phyloP scores from a whole-genome alignment of 2,113 vertebrate genomes.

The Hippoglossus stenolepis region DNA sequence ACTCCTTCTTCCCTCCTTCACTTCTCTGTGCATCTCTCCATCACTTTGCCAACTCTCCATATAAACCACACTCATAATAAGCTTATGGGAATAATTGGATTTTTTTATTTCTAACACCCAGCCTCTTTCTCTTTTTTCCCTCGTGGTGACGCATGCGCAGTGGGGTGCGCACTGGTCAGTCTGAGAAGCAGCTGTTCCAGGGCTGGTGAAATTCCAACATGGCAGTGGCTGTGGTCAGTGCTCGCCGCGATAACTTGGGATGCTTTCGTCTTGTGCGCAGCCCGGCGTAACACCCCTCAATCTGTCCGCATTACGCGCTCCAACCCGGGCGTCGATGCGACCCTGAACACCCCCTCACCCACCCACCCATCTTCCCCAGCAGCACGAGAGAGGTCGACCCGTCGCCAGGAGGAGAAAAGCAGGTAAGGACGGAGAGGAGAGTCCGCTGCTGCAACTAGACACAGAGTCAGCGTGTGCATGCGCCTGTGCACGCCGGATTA shows the following conservation, averaged over 20 bases:
- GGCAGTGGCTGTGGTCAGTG: conserved; percentile 96
- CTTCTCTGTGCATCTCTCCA: neutral
- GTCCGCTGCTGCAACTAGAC: conserved; percentile 61
- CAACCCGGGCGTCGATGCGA: conserved; percentile 84
- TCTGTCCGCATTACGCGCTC: neutral
- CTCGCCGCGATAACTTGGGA: conserved; percentile 93
- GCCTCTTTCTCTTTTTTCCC: neutral
- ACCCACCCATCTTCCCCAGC: neutral
- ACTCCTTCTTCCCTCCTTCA: neutral
- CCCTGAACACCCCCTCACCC: conserved; percentile 78
- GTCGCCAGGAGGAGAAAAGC: conserved; percentile 77
- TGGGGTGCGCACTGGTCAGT: conserved; percentile 88
- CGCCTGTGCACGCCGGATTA: neutral
- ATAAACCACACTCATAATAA: conserved; percentile 50
- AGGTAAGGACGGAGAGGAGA: conserved; percentile 85
- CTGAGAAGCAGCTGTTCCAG: conserved; percentile 93
- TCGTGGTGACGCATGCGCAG: conserved; percentile 88
- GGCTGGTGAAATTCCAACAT: conserved; percentile 98
- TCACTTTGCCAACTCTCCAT: conserved; percentile 8
- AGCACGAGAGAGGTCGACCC: conserved; percentile 79
- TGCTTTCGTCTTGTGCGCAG: conserved; percentile 90
- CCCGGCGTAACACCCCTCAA: conserved; percentile 82
- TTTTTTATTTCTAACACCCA: neutral
- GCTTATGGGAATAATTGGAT: conserved; percentile 63
- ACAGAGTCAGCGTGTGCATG: neutral